Base-by-base conservation (phyloP, 2,797 vertebrate genomes). In the Rallus crepitans region DNA sequence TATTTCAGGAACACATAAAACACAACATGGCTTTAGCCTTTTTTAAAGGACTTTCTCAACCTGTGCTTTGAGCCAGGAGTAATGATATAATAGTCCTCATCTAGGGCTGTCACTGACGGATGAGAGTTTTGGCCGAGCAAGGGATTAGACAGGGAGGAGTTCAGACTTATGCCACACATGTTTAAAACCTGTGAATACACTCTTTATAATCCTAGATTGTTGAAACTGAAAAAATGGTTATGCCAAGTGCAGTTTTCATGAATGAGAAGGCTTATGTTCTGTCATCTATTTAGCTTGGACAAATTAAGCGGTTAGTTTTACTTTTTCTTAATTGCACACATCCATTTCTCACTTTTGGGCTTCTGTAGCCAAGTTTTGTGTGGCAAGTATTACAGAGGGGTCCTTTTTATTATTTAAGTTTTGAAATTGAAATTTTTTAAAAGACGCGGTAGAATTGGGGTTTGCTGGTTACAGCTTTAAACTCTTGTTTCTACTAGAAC, bases 181-280 rank as follows among this genome's bases (percentile, higher is more conserved):
- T 47, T 94, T 87, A 47, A 84, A 94, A 83, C 31, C 47, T 56
- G 19, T 96, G 87, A 93, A 97, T 94, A 39, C 42, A 8, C 40
- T 95, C 89, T 93, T 96, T 92, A 87, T 95, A 85, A 81, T 87
- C 52, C 69, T 78, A 55, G 66, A 90, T 86, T 92, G 75, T 91
- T 92, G 83, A 91, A 94, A 82, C 42, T 35, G 50, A 89, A 86
- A 79, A 82, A 81, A 47, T 30, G 3, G 77, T 91, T 89, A 80
- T 3, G 28, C 86, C 81, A 93, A 91, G 69, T 61, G 77, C 68
- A 89, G 24, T 90, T 89, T 95, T 96, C 68, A 52, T 82, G 56
- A 95, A 84, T 94, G 88, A 84, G 85, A 72, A 88, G 60, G 70
- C 30, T 93, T 94, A 55, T 73, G 15, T 77, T 94, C 80, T 82